Conservation (phyloP, 1,140 invertebrate genomes). For the Chrysomallon squamiferum region DNA sequence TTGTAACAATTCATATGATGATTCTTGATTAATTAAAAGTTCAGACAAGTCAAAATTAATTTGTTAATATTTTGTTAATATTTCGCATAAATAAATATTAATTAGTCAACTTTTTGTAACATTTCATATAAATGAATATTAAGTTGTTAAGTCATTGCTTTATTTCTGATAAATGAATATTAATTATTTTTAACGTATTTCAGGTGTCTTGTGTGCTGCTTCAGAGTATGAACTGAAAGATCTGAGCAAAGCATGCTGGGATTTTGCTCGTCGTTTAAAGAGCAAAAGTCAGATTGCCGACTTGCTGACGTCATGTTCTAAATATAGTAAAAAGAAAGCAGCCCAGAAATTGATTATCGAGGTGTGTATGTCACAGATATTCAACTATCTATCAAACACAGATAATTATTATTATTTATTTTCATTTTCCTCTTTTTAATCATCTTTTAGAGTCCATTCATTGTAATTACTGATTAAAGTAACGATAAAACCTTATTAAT, state of each 20-base stretch:
- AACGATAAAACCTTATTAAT: no score
- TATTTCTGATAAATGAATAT: background rate
- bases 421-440: background rate
- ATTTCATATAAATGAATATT: background rate
- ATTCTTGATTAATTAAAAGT: no score
- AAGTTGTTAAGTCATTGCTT: background rate
- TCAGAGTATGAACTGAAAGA: background rate
- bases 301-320: background rate
- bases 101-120: background rate
- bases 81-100: background rate
- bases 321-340: background rate
- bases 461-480: no score
- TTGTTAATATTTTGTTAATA: no score
- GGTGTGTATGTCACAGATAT: background rate
- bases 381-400: no score
- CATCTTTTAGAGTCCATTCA: background rate
- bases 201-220: slow-evolving; percentile 4
- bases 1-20: no score
- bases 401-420: background rate
- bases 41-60: no score
- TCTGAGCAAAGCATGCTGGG: background rate
- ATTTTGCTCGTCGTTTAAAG: background rate
- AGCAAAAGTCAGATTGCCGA: background rate
- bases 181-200: background rate
- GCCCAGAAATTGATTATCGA: background rate